Conservation (phyloP, 1,140 invertebrate species). For the Pantala flavescens region DNA sequence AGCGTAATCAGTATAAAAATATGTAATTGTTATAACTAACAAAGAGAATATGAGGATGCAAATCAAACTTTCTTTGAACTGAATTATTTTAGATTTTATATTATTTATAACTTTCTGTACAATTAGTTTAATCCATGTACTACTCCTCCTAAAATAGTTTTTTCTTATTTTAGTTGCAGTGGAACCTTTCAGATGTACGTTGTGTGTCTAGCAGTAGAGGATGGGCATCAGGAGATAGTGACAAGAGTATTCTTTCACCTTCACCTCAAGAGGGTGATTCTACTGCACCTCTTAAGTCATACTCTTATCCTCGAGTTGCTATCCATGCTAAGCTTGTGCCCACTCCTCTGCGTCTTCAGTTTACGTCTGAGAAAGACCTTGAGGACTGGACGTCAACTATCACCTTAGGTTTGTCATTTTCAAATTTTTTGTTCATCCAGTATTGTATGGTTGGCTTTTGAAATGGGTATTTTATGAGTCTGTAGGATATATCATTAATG, state of each 20-base stretch:
- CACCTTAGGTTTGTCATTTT: conserved; percentile 43
- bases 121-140: too few species aligned
- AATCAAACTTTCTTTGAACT: too few species aligned
- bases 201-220: neutral
- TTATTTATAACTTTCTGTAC: too few species aligned
- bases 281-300: neutral
- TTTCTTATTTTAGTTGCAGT: conserved; percentile 40
- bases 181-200: conserved; percentile 36
- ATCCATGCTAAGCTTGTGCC: conserved; percentile 51
- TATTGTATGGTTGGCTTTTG: conserved; percentile 17
- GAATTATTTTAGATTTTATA: too few species aligned
- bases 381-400: conserved; percentile 78
- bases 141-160: neutral
- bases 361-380: conserved; percentile 65
- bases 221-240: neutral
- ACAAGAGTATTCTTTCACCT: neutral
- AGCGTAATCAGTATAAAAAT: too few species aligned
- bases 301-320: conserved; percentile 39
- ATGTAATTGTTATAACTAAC: too few species aligned
- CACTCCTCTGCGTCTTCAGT: conserved; percentile 53
- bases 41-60: too few species aligned
- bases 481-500: too few species aligned
- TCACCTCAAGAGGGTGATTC: neutral
- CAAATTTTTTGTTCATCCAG: conserved; percentile 23
- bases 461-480: too few species aligned